phyloP scores from a whole-genome alignment of 2,113 vertebrate species.

The Odobenus rosmarus region DNA sequence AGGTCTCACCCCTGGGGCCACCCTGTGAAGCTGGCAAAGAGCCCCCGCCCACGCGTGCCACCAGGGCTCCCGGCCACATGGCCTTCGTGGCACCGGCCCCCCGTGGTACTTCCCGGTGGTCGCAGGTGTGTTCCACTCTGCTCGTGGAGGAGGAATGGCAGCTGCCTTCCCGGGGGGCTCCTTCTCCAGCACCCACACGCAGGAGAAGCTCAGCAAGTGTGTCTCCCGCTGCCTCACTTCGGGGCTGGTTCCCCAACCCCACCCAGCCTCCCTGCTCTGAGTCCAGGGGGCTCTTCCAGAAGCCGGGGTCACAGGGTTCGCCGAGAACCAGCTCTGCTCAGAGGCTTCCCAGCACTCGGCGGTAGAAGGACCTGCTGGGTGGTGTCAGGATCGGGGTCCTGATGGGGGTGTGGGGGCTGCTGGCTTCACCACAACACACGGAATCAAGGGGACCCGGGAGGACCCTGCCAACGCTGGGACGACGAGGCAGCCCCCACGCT shows the following conservation, averaged over 20 bases:
- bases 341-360: background rate
- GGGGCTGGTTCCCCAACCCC: background rate
- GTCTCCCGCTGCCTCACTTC: background rate
- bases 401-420: background rate
- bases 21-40: too few species aligned
- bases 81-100: too few species aligned
- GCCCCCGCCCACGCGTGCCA: too few species aligned
- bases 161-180: too few species aligned
- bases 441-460: background rate
- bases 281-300: background rate
- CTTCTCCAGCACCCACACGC: background rate
- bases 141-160: too few species aligned
- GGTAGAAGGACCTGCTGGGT: background rate
- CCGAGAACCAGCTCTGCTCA: background rate
- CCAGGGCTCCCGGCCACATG: too few species aligned
- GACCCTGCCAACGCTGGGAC: background rate
- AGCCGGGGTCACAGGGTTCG: background rate
- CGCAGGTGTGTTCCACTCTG: too few species aligned
- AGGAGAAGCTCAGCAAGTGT: fast-evolving
- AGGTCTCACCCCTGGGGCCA: too few species aligned
- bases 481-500: fast-evolving
- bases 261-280: background rate
- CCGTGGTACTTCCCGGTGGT: background rate
- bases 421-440: background rate
- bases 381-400: background rate